These are phyloP conservation scores for Hemitrygon akajei DNA, from an alignment of 2,797 vertebrate species.

Conservation along the genomic window DNA sequence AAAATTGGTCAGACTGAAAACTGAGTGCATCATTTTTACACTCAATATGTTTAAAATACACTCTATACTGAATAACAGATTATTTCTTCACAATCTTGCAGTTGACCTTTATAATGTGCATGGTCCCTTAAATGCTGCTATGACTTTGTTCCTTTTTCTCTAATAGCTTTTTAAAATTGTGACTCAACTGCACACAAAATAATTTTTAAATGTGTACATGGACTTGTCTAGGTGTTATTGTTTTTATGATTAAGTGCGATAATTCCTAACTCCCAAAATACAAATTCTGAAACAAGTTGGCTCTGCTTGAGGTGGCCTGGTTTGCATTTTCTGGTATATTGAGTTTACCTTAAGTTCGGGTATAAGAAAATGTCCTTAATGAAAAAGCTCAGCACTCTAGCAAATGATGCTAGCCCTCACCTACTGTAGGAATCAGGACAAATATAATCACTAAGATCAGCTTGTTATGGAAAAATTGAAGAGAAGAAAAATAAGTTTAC, in stretches of 20 bases:
- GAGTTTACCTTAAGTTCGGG: background rate
- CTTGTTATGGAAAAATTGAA: background rate
- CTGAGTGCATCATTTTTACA: background rate
- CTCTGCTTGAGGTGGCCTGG: background rate
- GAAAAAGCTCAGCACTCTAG: background rate
- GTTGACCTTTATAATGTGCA: background rate
- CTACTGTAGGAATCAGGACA: background rate
- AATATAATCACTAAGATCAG: background rate
- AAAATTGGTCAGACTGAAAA: background rate
- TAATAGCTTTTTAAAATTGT: background rate
- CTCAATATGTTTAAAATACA: background rate
- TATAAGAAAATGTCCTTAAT: background rate
- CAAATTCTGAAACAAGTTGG: background rate
- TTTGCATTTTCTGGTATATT: background rate
- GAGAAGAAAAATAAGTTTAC: background rate
- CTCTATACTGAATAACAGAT: background rate
- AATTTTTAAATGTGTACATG: background rate
- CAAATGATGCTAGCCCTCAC: background rate
- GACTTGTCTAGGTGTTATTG: background rate
- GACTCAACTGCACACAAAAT: background rate
- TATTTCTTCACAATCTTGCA: background rate
- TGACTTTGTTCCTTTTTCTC: background rate
- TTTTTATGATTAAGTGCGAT: background rate
- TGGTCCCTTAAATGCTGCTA: background rate
- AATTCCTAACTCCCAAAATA: background rate